Evolutionary conservation across 2,888 invertebrate genomes (phyloP).

Genomic region (Polylopha cassiicola): DNA sequence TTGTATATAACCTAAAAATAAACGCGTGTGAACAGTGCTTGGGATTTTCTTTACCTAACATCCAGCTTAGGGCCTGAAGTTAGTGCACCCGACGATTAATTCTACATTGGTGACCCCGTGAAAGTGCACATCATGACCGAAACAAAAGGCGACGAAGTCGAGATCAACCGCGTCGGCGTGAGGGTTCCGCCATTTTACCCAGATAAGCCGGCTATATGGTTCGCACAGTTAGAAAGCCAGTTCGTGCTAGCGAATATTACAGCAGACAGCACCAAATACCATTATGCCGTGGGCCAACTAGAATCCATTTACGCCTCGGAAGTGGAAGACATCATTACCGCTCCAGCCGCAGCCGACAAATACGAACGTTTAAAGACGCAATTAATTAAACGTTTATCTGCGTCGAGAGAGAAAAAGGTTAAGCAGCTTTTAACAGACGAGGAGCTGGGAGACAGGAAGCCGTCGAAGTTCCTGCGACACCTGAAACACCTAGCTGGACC

Average conservation of each 20-base stretch:
- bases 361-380: constrained; percentile 5
- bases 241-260: neutral
- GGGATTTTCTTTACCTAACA: no score
- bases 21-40: no score
- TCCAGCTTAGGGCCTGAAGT: no score
- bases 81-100: no score
- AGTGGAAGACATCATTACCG: neutral
- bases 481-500: constrained; percentile 7
- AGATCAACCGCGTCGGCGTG: neutral
- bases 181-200: neutral
- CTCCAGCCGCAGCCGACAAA: neutral
- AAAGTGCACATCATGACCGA: no score
- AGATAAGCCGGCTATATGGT: neutral
- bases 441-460: constrained; percentile 10
- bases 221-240: neutral
- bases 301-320: neutral
- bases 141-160: no score
- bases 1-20: no score
- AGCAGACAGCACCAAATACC: neutral
- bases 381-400: constrained; percentile 3
- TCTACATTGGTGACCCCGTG: no score
- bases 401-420: constrained; percentile 3
- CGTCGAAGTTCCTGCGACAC: constrained; percentile 9
- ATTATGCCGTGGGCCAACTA: neutral
- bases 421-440: constrained; percentile 8